Base-by-base conservation (phyloP, 1,140 invertebrate species). In the Brachionus koreanus region DNA sequence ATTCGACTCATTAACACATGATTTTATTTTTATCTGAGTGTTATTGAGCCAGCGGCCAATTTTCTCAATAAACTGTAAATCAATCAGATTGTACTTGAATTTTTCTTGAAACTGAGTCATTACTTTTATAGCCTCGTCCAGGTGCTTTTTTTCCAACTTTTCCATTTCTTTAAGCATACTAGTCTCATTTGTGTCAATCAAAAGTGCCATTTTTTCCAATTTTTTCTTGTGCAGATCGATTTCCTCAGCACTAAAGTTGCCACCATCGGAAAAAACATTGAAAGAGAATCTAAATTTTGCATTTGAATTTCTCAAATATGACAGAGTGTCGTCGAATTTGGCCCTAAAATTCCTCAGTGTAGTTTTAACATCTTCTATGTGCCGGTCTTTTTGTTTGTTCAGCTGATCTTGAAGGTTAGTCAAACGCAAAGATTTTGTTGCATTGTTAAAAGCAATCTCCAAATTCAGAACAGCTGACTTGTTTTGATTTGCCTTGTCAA, bases 191-290 rank as follows among this genome's bases (percentile, higher is more conserved):
- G 75, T 83, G 83, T 89, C 87, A 33, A 89, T 87, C 83, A 86
- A 86, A 33, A 84, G 67, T 2, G 87, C 86, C 85, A 87, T 86
- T 65, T 88, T 88, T 65, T 88, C 87, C 25, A 89, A 83, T 35
- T 84, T 84, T 83, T 86, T 88, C 19, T 86, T 83, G 67, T 87
- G 88, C n/a, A 86, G 85, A 16, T 87, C 86, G 46, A 89, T 87
- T 83, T 89, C 88, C 77, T 88, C 87, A 0, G 87, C 86, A 83
- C 87, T 88, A 84, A 88, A 89, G 67, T 89, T 89, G 19, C 88
- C 88, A 79, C 87, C 87, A 82, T 88, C 87, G 37, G 87, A 88
- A 83, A 89, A 89, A 12, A 88, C 79, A 81, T 87, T 88, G 83
- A 89, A 89, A 35, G 87, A 87, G 79, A 87, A 87, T 49, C 88